Base-by-base conservation (phyloP, 2,113 vertebrate genomes). In the Pungitius pungitius region DNA sequence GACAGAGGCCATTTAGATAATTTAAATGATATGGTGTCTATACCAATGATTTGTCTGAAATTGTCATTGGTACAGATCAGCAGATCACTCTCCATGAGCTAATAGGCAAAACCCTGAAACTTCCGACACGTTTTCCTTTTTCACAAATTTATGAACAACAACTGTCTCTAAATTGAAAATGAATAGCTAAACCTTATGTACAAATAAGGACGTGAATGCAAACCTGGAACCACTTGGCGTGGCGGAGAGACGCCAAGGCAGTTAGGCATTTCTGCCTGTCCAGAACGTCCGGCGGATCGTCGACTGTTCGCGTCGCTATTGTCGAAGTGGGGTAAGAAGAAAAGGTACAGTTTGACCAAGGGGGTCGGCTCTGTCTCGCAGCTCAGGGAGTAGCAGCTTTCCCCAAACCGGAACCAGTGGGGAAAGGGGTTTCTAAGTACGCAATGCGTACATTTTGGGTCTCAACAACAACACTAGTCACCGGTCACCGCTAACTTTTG, bases 151-250 rank as follows among this genome's bases (percentile, higher is more conserved):
- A 51, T 39, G 27, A 51, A 59, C 47, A 63, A 60, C 20, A 76
- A 68, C n/a, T 82, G 57, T 79, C 69, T 75, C 56, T 62, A 69
- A 58, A 72, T 51, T 18, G 64, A 80, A 76, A 45, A 84, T 43
- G 52, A 84, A 58, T 66, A 86, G 52, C 80, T 83, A 58, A 89
- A 88, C 81, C 79, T 88, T 78, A 85, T 91, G 93, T 95, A 94
- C 95, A 96, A 96, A 96, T 94, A 97, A 99, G 95, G 96, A 97
- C 95, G 95, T 95, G 95, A 96, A 90, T 98, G 96, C 98, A 96
- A 99, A 99, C 98, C 98, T 99, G 98, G 94, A 99, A 99, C 97
- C 98, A 99, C 96, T 99, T 99, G 95, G 98, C 95, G 95, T 99
- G 98, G 92, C 98, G 98, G 93, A 99, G 96, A 93, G 98, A 97